phyloP scores from a whole-genome alignment of 2,113 vertebrate genomes.

The Cheilinus undulatus region DNA sequence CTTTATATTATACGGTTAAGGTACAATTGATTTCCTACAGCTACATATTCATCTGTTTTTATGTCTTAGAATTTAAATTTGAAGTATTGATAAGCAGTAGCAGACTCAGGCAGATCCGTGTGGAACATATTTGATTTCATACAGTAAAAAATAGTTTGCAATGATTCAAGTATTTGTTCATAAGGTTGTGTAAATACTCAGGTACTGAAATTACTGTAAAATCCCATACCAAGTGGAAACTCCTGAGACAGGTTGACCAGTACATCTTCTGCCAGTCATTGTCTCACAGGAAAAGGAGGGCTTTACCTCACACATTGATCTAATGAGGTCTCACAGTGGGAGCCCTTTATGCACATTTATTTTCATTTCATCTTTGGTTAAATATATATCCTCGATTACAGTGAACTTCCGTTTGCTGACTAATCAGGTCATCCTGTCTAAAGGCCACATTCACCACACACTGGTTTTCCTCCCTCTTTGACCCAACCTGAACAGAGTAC shows the following conservation, averaged over 20 bases:
- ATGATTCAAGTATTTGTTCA: too few species aligned
- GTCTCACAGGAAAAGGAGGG: slow-evolving; percentile 17
- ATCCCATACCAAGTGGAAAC: slow-evolving; percentile 5
- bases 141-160: too few species aligned
- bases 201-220: too few species aligned
- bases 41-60: too few species aligned
- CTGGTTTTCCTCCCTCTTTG: slow-evolving; percentile 37
- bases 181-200: too few species aligned
- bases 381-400: slow-evolving; percentile 33
- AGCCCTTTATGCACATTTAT: slow-evolving; percentile 38
- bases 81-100: too few species aligned
- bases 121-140: too few species aligned
- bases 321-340: slow-evolving; percentile 14
- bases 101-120: too few species aligned
- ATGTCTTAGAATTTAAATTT: too few species aligned
- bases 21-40: too few species aligned
- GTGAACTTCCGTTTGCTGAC: slow-evolving; percentile 43
- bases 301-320: slow-evolving; percentile 8
- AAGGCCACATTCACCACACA: slow-evolving; percentile 61
- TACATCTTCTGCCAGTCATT: slow-evolving; percentile 38
- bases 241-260: slow-evolving; percentile 24
- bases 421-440: slow-evolving; percentile 73
- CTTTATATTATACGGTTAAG: too few species aligned
- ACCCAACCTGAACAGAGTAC: slow-evolving; percentile 66
- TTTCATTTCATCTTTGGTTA: slow-evolving; percentile 44